A percentile compares a stretch with the other conserved stretches of the same genome.
These are phyloP conservation scores for Busseola fusca DNA, from an alignment of 2,888 invertebrate genomes.

Conservation along the genomic window DNA sequence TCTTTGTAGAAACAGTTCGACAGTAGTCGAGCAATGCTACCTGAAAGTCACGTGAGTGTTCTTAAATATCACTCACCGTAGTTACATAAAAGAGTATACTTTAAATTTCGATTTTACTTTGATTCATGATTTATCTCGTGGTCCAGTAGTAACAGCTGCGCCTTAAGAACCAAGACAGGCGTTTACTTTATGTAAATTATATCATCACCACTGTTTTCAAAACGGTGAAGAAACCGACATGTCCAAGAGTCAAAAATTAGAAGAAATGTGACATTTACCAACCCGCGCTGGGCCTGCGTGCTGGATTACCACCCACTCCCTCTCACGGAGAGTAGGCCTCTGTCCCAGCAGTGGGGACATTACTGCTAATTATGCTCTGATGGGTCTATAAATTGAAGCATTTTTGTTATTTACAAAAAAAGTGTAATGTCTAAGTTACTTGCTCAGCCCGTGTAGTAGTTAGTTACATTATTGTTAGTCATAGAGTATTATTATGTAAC, in stretches of 20 bases:
- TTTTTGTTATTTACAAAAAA: not conserved
- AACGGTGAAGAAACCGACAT: no score
- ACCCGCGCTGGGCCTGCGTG: no score
- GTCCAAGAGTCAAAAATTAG: no score
- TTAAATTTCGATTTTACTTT: not conserved
- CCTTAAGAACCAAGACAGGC: no score
- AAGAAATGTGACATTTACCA: no score
- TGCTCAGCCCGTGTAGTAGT: not conserved
- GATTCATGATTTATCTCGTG: not conserved
- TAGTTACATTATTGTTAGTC: not conserved
- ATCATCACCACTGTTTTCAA: no score
- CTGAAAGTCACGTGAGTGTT: constrained; percentile 16
- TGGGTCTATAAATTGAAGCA: not conserved
- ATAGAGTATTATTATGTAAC: not conserved
- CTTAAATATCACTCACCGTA: not conserved
- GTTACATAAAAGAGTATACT: not conserved
- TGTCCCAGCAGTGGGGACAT: no score
- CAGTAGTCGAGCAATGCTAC: not conserved
- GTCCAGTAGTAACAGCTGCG: not conserved
- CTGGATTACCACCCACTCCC: no score
- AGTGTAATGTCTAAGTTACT: not conserved
- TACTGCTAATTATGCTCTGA: not conserved
- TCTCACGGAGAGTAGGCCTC: no score
- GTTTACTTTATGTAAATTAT: no score
- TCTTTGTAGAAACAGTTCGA: constrained; percentile 14